Conservation (phyloP, 2,888 invertebrate genomes). For the Coremacera marginata region DNA sequence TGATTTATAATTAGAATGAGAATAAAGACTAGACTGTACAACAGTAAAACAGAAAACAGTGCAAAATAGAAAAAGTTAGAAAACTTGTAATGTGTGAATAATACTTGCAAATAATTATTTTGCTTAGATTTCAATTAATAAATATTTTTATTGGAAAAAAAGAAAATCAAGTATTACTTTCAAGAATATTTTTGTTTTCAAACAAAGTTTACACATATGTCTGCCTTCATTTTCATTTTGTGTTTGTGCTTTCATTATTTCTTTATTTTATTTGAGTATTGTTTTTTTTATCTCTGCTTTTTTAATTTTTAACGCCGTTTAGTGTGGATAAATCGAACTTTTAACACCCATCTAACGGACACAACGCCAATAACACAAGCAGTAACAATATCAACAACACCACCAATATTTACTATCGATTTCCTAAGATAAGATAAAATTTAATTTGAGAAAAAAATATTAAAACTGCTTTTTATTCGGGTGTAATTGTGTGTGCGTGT, state of each 20-base stretch:
- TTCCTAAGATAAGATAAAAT: conserved; percentile 22
- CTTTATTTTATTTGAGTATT: neutral
- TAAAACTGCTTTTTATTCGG: neutral
- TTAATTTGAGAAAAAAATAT: neutral
- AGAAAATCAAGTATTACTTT: too few species aligned
- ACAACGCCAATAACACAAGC: neutral
- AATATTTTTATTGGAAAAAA: too few species aligned
- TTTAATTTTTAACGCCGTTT: neutral
- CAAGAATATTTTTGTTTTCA: too few species aligned
- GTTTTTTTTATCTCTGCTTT: neutral
- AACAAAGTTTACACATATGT: too few species aligned
- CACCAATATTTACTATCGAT: conserved; percentile 1
- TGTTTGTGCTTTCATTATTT: neutral
- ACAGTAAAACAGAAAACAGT: too few species aligned
- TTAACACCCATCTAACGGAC: neutral
- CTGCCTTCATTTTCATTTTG: neutral
- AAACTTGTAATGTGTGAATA: too few species aligned
- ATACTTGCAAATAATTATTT: too few species aligned
- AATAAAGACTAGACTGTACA: too few species aligned
- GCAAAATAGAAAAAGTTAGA: too few species aligned
- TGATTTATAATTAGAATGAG: too few species aligned
- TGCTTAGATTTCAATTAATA: too few species aligned
- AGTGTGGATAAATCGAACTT: neutral
- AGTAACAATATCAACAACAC: neutral
- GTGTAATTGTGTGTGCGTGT: neutral